Evolutionary conservation across 2,113 vertebrate genomes (phyloP).

Genomic region (Sigmodon hispidus): DNA sequence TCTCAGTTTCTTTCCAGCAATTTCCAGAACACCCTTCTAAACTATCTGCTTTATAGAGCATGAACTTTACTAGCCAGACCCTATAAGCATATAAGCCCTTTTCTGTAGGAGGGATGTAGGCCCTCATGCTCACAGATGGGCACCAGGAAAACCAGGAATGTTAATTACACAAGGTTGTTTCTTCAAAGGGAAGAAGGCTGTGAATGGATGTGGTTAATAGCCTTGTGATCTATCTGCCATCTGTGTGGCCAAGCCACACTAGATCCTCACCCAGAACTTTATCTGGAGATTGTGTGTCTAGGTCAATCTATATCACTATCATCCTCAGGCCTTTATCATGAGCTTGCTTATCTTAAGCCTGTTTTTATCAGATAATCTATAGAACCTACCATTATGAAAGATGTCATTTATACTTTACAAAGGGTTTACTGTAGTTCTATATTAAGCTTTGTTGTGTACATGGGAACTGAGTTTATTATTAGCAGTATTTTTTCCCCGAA

Average conservation of each 20-base stretch:
- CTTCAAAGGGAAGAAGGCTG: neutral
- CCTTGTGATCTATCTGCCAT: neutral
- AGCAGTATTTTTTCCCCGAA: neutral
- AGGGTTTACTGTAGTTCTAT: neutral
- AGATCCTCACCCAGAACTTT: neutral
- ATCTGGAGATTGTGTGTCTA: neutral
- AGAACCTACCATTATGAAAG: neutral
- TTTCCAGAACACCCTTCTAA: neutral
- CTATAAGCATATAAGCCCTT: neutral
- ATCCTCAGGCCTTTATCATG: neutral
- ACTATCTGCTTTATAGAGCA: neutral
- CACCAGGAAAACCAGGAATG: neutral
- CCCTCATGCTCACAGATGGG: neutral
- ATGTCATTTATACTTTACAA: neutral
- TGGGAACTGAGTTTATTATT: neutral
- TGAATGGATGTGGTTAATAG: neutral
- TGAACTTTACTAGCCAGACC: neutral
- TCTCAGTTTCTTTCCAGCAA: neutral
- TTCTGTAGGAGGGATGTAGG: neutral
- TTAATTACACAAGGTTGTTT: neutral
- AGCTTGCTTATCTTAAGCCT: neutral
- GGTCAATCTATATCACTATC: neutral
- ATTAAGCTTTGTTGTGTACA: neutral
- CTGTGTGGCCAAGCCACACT: neutral
- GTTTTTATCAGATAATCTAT: neutral